Evolutionary conservation across 2,797 vertebrate genomes (phyloP).

Genomic region (Pelodytes ibericus): DNA sequence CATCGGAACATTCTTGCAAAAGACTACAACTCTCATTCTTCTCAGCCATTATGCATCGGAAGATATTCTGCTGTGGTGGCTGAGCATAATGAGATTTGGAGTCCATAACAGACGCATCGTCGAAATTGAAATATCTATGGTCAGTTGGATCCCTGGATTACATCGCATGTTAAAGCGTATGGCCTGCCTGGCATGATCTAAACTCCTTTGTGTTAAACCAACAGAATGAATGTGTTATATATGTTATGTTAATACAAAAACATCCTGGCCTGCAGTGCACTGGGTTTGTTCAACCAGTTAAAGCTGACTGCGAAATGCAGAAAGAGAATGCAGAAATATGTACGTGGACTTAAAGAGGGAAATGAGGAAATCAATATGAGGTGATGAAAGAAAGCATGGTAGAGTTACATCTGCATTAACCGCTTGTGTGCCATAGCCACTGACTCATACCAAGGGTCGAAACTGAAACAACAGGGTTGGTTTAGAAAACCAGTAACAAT

Average conservation of each 20-base stretch:
- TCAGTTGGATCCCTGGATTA: neutral
- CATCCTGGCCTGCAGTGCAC: conserved; percentile 2
- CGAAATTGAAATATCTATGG: too few species aligned
- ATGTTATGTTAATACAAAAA: neutral
- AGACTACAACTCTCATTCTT: too few species aligned
- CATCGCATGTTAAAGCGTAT: neutral
- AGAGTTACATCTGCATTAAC: neutral
- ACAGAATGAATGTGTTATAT: conserved; percentile 14
- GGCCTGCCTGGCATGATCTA: neutral
- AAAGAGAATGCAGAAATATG: neutral
- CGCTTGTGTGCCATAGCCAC: neutral
- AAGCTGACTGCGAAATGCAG: conserved; percentile 12
- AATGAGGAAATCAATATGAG: neutral
- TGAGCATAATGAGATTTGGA: neutral
- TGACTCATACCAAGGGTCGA: too few species aligned
- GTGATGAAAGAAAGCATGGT: neutral
- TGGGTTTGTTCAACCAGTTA: neutral
- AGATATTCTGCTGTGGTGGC: neutral
- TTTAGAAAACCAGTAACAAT: neutral
- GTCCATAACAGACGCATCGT: too few species aligned
- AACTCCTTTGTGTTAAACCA: conserved; percentile 36
- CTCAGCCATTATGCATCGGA: too few species aligned
- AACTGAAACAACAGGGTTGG: neutral
- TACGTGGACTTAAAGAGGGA: neutral
- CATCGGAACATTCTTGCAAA: too few species aligned